Base-by-base conservation (phyloP, 2,888 invertebrate genomes). In the Liopterus haemorrhoidalis region DNA sequence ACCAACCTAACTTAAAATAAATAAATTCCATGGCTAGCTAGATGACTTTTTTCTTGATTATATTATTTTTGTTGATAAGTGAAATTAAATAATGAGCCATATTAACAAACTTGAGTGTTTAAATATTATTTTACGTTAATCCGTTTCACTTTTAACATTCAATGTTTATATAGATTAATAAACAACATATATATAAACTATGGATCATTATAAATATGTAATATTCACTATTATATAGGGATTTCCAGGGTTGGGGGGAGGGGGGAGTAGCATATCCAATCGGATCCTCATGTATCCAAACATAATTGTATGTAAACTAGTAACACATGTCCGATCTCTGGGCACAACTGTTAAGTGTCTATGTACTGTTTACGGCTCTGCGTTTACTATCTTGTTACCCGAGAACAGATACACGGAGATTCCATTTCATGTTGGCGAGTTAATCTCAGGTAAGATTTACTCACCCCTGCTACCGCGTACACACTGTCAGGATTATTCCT, bases 161-260 rank as follows among this genome's bases (percentile, higher is more conserved):
- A 31, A 41, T 45, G 39, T 45, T 32, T 39, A 33, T 38, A 39
- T 44, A 43, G 43, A 43, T 38, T 40, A 31, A 39, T 45, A 25
- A 45, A 45, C 45, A 45, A 45, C 45, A 45, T 38, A 44, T 44
- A 37, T 44, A 45, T 45, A 38, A 45, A 45, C 44, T 44, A 44
- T 43, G 37, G 43, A 43, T 44, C 44, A n/a, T 44, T 44, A 44
- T 39, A 37, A 37, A 38, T 39, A 45, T 32, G 41, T 36, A 35
- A 24, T 20, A 33, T 22, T 45, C 45, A 45, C 45, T 32, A 38
- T 24, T n/a, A n/a, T n/a, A n/a, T n/a, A n/a, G n/a, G n/a, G n/a
- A n/a, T n/a, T n/a, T 32, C 32, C 25, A 45, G 25, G 36, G 12
- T 9, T 19, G 15, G 40, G 20, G 16, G 30, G 21, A 20, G 20